A percentile compares a stretch with the other conserved stretches of the same genome.
Evolutionary conservation across 2,113 vertebrate genomes (phyloP).

Genomic region (Gulo gulo): DNA sequence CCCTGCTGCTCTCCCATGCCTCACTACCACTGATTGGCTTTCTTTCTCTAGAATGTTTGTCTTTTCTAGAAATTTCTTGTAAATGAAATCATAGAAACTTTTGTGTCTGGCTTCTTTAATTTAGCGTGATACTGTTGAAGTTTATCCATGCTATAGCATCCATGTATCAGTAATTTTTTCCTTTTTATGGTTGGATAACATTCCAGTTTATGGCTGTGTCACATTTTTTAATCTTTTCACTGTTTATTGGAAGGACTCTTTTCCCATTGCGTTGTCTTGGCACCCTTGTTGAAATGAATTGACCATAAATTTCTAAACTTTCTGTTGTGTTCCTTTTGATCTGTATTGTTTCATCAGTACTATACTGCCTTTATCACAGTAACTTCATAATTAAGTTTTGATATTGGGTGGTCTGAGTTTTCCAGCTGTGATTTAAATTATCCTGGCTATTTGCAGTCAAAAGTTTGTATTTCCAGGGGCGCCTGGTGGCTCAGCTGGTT

Average conservation of each 20-base stretch:
- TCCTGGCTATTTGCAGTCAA: neutral
- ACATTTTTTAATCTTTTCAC: neutral
- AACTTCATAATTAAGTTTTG: slow-evolving; percentile 3
- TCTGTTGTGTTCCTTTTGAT: neutral
- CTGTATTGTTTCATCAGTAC: neutral
- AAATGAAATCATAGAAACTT: neutral
- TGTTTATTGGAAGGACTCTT: neutral
- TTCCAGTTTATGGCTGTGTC: neutral
- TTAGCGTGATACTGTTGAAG: neutral
- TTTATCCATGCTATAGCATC: neutral
- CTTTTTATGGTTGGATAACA: neutral
- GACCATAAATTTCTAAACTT: neutral
- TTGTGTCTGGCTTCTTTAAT: neutral
- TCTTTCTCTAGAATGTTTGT: neutral
- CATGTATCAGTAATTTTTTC: neutral
- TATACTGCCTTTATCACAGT: neutral
- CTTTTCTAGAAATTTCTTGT: neutral
- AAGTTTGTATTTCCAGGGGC: neutral
- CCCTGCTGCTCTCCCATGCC: neutral
- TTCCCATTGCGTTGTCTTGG: neutral
- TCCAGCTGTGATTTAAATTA: neutral
- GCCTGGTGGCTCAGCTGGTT: neutral
- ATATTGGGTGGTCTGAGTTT: neutral
- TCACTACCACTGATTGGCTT: neutral
- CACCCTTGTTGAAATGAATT: neutral